Base-by-base conservation (phyloP, 1,140 invertebrate species). In the Pogonus chalceus region DNA sequence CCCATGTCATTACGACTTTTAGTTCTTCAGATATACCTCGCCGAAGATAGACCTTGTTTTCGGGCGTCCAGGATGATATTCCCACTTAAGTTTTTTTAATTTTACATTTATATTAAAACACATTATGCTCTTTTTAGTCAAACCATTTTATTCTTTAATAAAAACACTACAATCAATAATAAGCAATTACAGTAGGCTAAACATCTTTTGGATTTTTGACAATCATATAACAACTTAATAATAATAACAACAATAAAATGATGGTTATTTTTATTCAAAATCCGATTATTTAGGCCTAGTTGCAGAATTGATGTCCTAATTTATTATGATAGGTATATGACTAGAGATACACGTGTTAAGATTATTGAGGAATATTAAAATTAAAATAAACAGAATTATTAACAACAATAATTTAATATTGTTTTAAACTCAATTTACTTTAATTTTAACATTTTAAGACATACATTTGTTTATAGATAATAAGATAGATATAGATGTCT, bases 111-210 rank as follows among this genome's bases (percentile, higher is more conserved):
- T n/a, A n/a, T n/a, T n/a, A n/a, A n/a, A n/a, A n/a, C n/a, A n/a
- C n/a, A n/a, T n/a, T n/a, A n/a, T n/a, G n/a, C n/a, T n/a, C n/a
- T n/a, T n/a, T n/a, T n/a, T 9, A 43, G 18, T 18, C 37, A 43
- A 43, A 43, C 37, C 37, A 43, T 43, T 43, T 43, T 43, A 43
- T 43, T 43, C 37, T 43, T 43, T 43, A 43, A 43, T 43, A 43
- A 43, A 43, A 43, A 43, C 37, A 43, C 37, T 43, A 43, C 37
- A 43, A 18, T 43, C 37, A 43, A 43, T 43, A 43, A 43, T 9
- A 43, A 43, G 37, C 37, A 16, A 43, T 43, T 43, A 43, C 37
- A 43, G 18, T 43, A 43, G 37, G 37, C 37, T 43, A 43, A 31
- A 43, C 37, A 43, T 43, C 18, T 43, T 18, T 10, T 12, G 18